Evolutionary conservation across 1,140 invertebrate species (phyloP).

Genomic region (Bathynomus jamesi): DNA sequence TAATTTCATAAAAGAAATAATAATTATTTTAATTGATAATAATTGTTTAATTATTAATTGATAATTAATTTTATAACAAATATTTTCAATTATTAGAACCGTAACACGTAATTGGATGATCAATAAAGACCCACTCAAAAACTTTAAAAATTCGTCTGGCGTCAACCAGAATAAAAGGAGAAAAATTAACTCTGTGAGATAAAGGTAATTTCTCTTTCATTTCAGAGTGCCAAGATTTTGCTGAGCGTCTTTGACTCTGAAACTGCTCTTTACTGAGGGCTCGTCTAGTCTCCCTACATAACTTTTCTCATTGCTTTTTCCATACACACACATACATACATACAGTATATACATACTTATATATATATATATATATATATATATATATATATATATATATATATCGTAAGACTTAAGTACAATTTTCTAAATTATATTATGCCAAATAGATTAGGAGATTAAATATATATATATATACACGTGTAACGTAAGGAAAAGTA

Average conservation of each 20-base stretch:
- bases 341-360: slow-evolving; percentile 6
- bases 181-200: not conserved
- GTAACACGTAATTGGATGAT: too few relatives aligned
- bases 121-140: too few relatives aligned
- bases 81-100: too few relatives aligned
- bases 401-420: not conserved
- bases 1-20: too few relatives aligned
- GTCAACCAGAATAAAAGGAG: too few relatives aligned
- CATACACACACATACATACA: slow-evolving; percentile 7
- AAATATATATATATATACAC: too few relatives aligned
- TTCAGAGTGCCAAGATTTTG: not conserved
- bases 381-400: slow-evolving; percentile 4
- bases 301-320: not conserved
- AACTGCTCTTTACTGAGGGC: not conserved
- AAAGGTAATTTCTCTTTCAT: not conserved
- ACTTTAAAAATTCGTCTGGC: too few relatives aligned
- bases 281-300: not conserved
- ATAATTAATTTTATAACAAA: too few relatives aligned
- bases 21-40: too few relatives aligned
- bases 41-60: too few relatives aligned
- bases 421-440: not conserved
- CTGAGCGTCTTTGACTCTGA: not conserved
- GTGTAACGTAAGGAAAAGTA: too few relatives aligned
- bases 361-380: slow-evolving; percentile 16
- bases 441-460: too few relatives aligned